Evolutionary conservation across 2,888 invertebrate genomes (phyloP).

Genomic region (Campaea margaritaria): DNA sequence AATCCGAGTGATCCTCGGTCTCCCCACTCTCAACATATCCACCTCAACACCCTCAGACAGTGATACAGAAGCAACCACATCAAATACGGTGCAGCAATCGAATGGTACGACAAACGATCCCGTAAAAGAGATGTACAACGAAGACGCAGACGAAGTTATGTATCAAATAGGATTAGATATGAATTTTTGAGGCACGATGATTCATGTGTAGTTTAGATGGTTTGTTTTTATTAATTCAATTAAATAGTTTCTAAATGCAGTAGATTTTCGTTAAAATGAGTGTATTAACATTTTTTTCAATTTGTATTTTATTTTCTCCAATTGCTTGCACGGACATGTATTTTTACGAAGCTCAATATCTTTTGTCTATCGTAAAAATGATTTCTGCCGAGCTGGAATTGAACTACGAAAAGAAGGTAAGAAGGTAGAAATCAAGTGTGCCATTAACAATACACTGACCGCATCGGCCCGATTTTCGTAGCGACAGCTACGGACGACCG

Average conservation of each 20-base stretch:
- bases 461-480: too few relatives aligned
- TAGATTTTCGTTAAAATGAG: neutral
- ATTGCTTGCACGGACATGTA: too few relatives aligned
- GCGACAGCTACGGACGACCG: too few relatives aligned
- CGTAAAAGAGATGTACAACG: slow-evolving; percentile 48
- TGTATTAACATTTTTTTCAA: neutral
- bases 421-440: too few relatives aligned
- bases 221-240: neutral
- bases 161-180: slow-evolving; percentile 85
- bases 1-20: slow-evolving; percentile 89
- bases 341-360: too few relatives aligned
- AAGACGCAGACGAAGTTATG: slow-evolving; percentile 83
- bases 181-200: slow-evolving; percentile 77
- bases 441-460: too few relatives aligned
- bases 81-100: slow-evolving; percentile 36
- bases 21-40: slow-evolving; percentile 72
- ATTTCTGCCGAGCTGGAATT: too few relatives aligned
- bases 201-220: slow-evolving; percentile 31
- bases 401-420: too few relatives aligned
- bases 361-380: too few relatives aligned
- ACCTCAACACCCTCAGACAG: slow-evolving; percentile 66
- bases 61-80: slow-evolving; percentile 40
- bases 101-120: slow-evolving; percentile 53
- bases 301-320: neutral
- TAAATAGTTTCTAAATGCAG: neutral